Evolutionary conservation across 2,888 invertebrate genomes (phyloP).

Genomic region (Drosophila paramelanica): DNA sequence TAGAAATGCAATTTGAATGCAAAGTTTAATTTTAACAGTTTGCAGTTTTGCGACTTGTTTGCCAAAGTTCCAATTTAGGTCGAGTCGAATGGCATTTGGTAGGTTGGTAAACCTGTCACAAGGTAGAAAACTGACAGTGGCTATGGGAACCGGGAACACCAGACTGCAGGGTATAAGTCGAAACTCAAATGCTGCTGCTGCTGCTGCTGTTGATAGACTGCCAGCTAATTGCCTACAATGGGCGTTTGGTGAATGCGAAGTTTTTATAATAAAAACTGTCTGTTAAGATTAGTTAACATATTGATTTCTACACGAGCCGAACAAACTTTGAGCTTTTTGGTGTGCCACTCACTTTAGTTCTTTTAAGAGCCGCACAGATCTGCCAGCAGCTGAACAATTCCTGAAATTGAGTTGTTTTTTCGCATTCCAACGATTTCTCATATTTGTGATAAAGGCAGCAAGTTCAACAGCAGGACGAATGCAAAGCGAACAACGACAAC

Average conservation of each 20-base stretch:
- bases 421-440: constrained; percentile 57
- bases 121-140: constrained; percentile 31
- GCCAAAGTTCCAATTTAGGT: constrained; percentile 67
- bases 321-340: neutral
- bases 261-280: constrained; percentile 31
- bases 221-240: constrained; percentile 56
- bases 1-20: constrained; percentile 75
- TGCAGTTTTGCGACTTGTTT: constrained; percentile 41
- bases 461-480: constrained; percentile 60
- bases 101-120: constrained; percentile 59
- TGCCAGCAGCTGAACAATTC: constrained; percentile 29
- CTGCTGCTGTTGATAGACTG: constrained; percentile 35
- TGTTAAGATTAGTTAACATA: constrained; percentile 23
- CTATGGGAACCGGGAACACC: constrained; percentile 1
- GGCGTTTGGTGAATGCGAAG: constrained; percentile 36
- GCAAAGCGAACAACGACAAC: constrained; percentile 67
- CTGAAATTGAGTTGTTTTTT: constrained; percentile 63
- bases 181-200: neutral
- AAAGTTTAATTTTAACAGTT: constrained; percentile 61
- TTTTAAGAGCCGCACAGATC: constrained; percentile 6
- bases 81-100: constrained; percentile 51
- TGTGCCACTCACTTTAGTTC: neutral
- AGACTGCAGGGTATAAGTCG: neutral
- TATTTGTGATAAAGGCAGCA: constrained; percentile 53
- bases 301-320: constrained; percentile 11